Evolutionary conservation across 2,888 invertebrate species (phyloP).

Genomic region (Catocala nupta): DNA sequence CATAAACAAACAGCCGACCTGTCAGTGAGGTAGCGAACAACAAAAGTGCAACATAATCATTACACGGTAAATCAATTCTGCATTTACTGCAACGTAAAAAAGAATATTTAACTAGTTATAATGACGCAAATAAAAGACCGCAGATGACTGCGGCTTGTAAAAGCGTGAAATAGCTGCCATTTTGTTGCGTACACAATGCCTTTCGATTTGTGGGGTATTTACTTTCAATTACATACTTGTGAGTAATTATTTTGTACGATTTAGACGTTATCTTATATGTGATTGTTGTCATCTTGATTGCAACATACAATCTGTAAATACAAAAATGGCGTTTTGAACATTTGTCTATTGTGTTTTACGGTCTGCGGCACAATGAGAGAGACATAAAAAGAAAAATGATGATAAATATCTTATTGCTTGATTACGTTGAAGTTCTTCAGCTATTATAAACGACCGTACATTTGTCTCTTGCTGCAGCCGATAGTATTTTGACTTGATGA

Average conservation of each 20-base stretch:
- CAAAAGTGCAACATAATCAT: slow-evolving; percentile 7
- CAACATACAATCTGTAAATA: not conserved
- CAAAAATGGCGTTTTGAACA: not conserved
- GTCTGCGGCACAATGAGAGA: not conserved
- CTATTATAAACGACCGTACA: no score
- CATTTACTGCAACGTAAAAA: not conserved
- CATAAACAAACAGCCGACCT: not conserved
- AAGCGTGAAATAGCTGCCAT: slow-evolving; percentile 49
- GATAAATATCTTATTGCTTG: no score
- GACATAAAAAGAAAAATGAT: no score
- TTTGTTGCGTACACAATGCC: slow-evolving; percentile 47
- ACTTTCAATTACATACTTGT: slow-evolving; percentile 57
- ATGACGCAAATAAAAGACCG: slow-evolving; percentile 19
- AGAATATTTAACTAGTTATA: not conserved
- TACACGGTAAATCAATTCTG: slow-evolving; percentile 21
- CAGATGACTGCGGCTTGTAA: slow-evolving; percentile 36
- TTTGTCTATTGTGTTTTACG: not conserved
- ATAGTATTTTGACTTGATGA: no score
- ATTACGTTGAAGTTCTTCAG: no score
- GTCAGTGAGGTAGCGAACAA: not conserved
- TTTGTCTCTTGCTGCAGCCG: no score
- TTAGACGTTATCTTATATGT: slow-evolving; percentile 54
- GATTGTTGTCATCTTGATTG: slow-evolving; percentile 32
- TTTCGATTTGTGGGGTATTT: slow-evolving; percentile 56
- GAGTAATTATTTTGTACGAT: slow-evolving; percentile 48